Evolutionary conservation across 2,888 invertebrate genomes (phyloP).

Genomic region (Drosophila infuscata): DNA sequence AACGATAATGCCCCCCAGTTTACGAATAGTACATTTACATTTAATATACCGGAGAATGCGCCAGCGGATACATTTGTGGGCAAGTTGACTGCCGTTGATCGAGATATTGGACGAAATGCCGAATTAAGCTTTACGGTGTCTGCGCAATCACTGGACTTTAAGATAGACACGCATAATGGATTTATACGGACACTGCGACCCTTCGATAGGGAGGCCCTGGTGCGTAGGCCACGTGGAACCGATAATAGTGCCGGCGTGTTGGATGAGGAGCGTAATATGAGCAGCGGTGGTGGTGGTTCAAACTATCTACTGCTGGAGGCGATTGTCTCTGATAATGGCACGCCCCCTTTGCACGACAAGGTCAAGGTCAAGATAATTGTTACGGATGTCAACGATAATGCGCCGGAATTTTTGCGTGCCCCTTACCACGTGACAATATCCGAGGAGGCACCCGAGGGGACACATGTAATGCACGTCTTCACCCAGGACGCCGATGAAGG

Average conservation of each 20-base stretch:
- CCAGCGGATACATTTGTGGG: conserved; percentile 96
- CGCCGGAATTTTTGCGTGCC: conserved; percentile 92
- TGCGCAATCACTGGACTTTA: conserved; percentile 91
- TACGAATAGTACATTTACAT: conserved; percentile 94
- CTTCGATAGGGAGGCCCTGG: conserved; percentile 95
- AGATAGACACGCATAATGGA: conserved; percentile 95
- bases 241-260: conserved; percentile 26
- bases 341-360: conserved; percentile 91
- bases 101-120: conserved; percentile 95
- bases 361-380: conserved; percentile 95
- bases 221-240: conserved; percentile 86
- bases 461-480: conserved; percentile 93
- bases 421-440: conserved; percentile 96
- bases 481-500: conserved; percentile 95
- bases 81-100: conserved; percentile 94
- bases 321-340: conserved; percentile 94
- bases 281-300: conserved; percentile 87
- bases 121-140: conserved; percentile 94
- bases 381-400: conserved; percentile 96
- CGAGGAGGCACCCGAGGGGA: conserved; percentile 93
- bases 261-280: conserved; percentile 42
- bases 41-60: conserved; percentile 95
- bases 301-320: conserved; percentile 94
- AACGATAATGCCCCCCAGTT: conserved; percentile 98
- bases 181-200: conserved; percentile 93